Percentiles rank a stretch among this genome's conserved stretches.
phyloP scores from a whole-genome alignment of 2,888 invertebrate species.

The Branchellion lobata region DNA sequence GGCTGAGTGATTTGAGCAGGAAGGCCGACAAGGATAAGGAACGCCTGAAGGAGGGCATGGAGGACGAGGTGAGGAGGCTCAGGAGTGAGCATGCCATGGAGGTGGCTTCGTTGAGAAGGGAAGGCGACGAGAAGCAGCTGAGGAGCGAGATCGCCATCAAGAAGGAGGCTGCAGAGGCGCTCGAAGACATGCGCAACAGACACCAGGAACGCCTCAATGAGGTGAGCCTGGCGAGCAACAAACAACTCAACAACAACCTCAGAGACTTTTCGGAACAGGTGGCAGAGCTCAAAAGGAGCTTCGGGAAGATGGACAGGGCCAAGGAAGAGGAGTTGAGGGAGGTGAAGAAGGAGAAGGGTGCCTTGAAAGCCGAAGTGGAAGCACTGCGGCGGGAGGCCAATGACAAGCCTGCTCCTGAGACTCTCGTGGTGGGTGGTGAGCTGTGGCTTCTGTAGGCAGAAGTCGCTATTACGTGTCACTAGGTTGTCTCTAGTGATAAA shows the following conservation, averaged over 20 bases:
- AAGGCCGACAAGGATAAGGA: constrained; percentile 24
- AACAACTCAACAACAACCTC: background rate
- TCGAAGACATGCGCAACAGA: background rate
- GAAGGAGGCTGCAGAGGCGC: background rate
- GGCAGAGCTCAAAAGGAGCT: background rate
- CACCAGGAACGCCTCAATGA: background rate
- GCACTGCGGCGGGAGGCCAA: background rate
- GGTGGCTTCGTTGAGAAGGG: background rate
- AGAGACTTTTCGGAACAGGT: background rate
- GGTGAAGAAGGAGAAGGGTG: background rate
- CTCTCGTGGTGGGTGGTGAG: background rate
- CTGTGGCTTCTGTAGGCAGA: no score
- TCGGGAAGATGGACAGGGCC: background rate
- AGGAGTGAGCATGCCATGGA: background rate
- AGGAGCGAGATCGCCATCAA: background rate
- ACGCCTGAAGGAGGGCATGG: background rate
- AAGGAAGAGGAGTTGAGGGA: constrained; percentile 1
- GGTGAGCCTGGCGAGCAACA: background rate
- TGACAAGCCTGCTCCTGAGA: background rate
- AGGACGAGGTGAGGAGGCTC: background rate
- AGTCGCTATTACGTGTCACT: no score
- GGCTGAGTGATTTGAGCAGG: background rate
- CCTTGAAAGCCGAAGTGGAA: background rate
- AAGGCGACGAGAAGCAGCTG: constrained; percentile 19
- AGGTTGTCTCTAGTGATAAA: no score